These are phyloP conservation scores for Acomys russatus DNA, from an alignment of 2,797 vertebrate species.

Conservation along the genomic window DNA sequence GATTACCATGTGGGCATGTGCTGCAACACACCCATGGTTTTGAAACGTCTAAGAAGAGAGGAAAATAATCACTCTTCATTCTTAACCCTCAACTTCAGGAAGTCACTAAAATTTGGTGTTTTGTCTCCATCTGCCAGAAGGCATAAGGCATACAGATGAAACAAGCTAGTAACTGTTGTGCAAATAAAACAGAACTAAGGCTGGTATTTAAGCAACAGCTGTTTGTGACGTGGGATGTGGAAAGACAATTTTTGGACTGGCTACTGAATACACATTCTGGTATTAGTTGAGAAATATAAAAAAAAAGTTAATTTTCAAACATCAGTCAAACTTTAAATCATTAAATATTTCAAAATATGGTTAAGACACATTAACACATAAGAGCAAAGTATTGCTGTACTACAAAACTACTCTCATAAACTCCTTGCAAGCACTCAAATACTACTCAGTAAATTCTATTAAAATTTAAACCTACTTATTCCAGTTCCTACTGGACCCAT, in stretches of 20 bases:
- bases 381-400: conserved; percentile 56
- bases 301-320: conserved; percentile 69
- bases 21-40: conserved; percentile 28
- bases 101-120: conserved; percentile 41
- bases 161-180: conserved; percentile 12
- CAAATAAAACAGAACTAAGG: conserved; percentile 59
- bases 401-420: conserved; percentile 71
- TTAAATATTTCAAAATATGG: conserved; percentile 64
- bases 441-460: conserved; percentile 85
- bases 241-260: conserved; percentile 34
- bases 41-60: conserved; percentile 44
- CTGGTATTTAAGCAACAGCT: conserved; percentile 36
- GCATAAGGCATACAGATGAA: conserved; percentile 40
- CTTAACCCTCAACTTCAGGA: conserved; percentile 20
- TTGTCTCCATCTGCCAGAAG: conserved; percentile 1
- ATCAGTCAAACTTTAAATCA: conserved; percentile 63
- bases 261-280: conserved; percentile 31
- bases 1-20: not conserved
- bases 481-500: conserved; percentile 96
- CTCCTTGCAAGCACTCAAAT: conserved; percentile 63
- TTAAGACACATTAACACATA: conserved; percentile 68
- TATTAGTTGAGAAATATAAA: conserved; percentile 70
- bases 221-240: conserved; percentile 13
- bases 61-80: conserved; percentile 44
- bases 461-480: conserved; percentile 94